Conservation (phyloP, 2,797 vertebrate species). For the Staurois parvus region DNA sequence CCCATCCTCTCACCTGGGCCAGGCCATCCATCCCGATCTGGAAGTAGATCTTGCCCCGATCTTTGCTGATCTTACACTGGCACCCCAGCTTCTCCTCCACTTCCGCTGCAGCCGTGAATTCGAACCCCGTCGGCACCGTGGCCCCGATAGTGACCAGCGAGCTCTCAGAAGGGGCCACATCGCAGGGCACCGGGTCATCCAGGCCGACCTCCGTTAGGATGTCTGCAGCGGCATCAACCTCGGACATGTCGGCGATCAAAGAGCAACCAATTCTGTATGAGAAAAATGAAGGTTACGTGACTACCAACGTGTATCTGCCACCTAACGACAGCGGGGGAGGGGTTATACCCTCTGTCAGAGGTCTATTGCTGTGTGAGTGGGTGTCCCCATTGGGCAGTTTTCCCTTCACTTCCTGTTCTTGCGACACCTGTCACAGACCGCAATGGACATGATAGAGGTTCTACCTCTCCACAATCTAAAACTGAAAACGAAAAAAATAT, state of each 20-base stretch:
- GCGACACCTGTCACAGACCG: too few species aligned
- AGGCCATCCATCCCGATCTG: slow-evolving; percentile 83
- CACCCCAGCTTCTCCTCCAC: slow-evolving; percentile 90
- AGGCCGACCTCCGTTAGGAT: slow-evolving; percentile 62
- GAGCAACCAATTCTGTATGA: background rate
- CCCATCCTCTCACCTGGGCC: slow-evolving; percentile 76
- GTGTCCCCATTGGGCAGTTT: too few species aligned
- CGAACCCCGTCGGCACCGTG: slow-evolving; percentile 96
- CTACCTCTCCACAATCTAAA: too few species aligned
- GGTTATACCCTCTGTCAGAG: too few species aligned
- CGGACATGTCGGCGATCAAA: slow-evolving; percentile 65
- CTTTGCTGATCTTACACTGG: slow-evolving; percentile 84
- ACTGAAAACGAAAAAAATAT: too few species aligned
- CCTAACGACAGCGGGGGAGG: too few species aligned
- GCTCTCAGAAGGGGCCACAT: slow-evolving; percentile 43
- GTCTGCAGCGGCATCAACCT: slow-evolving; percentile 58
- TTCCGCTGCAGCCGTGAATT: slow-evolving; percentile 90
- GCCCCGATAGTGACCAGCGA: slow-evolving; percentile 84
- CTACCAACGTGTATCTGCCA: too few species aligned
- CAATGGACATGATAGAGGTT: too few species aligned
- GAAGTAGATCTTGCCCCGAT: slow-evolving; percentile 94
- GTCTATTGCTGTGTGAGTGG: too few species aligned
- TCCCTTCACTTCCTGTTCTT: too few species aligned
- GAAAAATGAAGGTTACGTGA: background rate
- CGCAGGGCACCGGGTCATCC: slow-evolving; percentile 24